A percentile compares a stretch with the other conserved stretches of the same genome.
Conservation (phyloP, 2,888 invertebrate genomes). For the Bedellia somnulentella region DNA sequence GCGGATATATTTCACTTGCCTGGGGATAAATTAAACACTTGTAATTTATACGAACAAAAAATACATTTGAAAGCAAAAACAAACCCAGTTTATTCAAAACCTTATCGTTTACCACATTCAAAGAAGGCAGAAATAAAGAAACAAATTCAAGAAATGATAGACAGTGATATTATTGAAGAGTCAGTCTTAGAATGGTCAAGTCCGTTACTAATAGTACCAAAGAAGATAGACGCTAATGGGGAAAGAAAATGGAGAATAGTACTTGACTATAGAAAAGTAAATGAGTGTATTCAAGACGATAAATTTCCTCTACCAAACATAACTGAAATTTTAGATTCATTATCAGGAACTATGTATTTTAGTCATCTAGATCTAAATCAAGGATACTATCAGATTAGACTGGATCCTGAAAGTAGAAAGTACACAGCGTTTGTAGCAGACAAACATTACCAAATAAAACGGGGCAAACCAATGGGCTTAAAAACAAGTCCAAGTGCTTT, state of each 20-base stretch:
- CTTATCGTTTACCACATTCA: slow-evolving; percentile 4
- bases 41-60: slow-evolving; percentile 1
- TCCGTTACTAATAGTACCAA: slow-evolving; percentile 4
- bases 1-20: too few species aligned
- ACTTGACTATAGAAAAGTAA: slow-evolving; percentile 3
- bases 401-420: slow-evolving; percentile 6
- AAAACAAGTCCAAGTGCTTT: slow-evolving; percentile 11
- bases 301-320: slow-evolving; percentile 4
- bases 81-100: slow-evolving; percentile 2
- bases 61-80: slow-evolving; percentile 1
- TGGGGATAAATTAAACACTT: slow-evolving; percentile 7
- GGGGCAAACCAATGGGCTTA: slow-evolving; percentile 11
- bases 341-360: not conserved
- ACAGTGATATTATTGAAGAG: slow-evolving; percentile 4
- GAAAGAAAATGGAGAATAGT: slow-evolving; percentile 8
- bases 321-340: slow-evolving; percentile 3
- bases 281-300: slow-evolving; percentile 1
- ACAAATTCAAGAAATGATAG: slow-evolving; percentile 5
- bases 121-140: slow-evolving; percentile 4
- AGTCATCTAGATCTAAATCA: slow-evolving; percentile 1
- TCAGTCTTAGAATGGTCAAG: slow-evolving; percentile 3
- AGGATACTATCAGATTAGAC: slow-evolving; percentile 1
- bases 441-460: slow-evolving; percentile 10
- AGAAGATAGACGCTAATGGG: slow-evolving; percentile 1
- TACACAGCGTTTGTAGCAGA: slow-evolving; percentile 9